Conservation (phyloP, 2,888 invertebrate genomes). For the Trachelus stipa region DNA sequence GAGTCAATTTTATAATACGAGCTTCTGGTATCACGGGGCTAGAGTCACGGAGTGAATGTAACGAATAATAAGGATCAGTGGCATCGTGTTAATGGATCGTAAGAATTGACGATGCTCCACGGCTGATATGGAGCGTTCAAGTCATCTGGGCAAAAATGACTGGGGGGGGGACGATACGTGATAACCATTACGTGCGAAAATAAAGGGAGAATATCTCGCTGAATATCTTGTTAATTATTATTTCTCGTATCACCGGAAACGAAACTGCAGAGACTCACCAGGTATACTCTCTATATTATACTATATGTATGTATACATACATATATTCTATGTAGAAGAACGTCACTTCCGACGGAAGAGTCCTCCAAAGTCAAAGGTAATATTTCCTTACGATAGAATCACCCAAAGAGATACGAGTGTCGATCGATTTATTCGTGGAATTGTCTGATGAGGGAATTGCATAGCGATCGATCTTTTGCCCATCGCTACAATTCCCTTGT, state of each 20-base stretch:
- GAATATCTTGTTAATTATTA: background rate
- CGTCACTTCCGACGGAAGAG: background rate
- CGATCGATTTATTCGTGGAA: background rate
- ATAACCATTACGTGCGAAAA: slow-evolving; percentile 19
- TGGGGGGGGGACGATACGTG: slow-evolving; percentile 17
- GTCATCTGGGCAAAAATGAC: background rate
- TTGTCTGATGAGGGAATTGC: background rate
- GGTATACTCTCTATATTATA: too few species aligned
- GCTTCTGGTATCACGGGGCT: background rate
- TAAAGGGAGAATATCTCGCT: background rate
- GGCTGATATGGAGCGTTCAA: slow-evolving; percentile 14
- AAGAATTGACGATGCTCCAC: slow-evolving; percentile 31
- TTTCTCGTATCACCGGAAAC: background rate
- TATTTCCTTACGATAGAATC: background rate
- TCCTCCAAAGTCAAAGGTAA: background rate
- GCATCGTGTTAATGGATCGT: slow-evolving; percentile 29
- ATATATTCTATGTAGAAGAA: background rate
- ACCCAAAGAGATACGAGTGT: background rate
- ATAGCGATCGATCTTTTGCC: background rate
- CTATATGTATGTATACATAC: too few species aligned
- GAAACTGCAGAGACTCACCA: background rate
- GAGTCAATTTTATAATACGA: background rate
- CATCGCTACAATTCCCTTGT: background rate
- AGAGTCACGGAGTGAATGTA: background rate
- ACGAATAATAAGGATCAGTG: slow-evolving; percentile 13